Percentiles rank a stretch among this genome's conserved stretches.
Evolutionary conservation across 2,888 invertebrate genomes (phyloP).

Genomic region (Griposia aprilina): DNA sequence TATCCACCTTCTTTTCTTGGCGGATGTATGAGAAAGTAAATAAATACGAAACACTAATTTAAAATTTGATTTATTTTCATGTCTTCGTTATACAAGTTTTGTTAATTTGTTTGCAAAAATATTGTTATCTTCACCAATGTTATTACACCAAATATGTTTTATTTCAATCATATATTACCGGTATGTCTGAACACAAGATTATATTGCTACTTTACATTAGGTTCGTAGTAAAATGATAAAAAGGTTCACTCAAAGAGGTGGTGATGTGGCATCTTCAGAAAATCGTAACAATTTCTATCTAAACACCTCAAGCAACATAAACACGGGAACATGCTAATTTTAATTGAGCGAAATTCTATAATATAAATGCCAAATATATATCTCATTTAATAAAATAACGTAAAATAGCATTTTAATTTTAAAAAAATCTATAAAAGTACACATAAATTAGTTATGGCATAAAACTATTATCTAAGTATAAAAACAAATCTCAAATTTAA

Average conservation of each 20-base stretch:
- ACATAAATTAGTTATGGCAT: conserved; percentile 90
- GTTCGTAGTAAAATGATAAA: conserved; percentile 60
- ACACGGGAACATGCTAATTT: conserved; percentile 74
- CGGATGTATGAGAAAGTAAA: neutral
- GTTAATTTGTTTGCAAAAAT: conserved; percentile 88
- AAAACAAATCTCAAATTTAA: conserved; percentile 82
- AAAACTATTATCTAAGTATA: conserved; percentile 85
- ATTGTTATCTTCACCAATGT: conserved; percentile 75
- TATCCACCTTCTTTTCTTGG: neutral
- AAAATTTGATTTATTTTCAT: conserved; percentile 82
- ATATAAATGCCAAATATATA: conserved; percentile 83
- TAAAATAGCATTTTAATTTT: conserved; percentile 72
- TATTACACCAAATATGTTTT: conserved; percentile 59
- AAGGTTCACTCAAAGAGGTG: conserved; percentile 64
- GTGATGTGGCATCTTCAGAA: conserved; percentile 54
- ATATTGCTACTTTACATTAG: conserved; percentile 64
- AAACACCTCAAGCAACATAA: conserved; percentile 60
- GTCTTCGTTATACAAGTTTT: conserved; percentile 81
- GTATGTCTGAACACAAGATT: conserved; percentile 67
- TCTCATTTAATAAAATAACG: conserved; percentile 77
- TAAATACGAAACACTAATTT: conserved; percentile 54
- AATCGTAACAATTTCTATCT: conserved; percentile 51
- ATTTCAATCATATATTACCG: conserved; percentile 49
- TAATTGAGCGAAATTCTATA: conserved; percentile 85
- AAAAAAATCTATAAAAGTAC: conserved; percentile 83